phyloP scores from a whole-genome alignment of 2,888 invertebrate species.

The Aricia artaxerxes region DNA sequence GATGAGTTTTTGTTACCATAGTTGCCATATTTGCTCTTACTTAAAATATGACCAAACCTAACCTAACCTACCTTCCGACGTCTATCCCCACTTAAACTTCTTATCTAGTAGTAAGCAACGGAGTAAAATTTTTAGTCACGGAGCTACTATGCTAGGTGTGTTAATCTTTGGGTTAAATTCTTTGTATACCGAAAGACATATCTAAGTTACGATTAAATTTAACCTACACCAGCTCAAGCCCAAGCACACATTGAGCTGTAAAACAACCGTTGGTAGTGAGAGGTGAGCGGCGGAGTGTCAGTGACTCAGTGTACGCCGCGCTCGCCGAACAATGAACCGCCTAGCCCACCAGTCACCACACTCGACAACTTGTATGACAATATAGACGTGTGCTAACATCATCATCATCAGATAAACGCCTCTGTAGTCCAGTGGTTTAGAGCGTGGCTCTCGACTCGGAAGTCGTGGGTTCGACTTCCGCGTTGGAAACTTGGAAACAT shows the following conservation, averaged over 20 bases:
- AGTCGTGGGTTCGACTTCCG: too few species aligned
- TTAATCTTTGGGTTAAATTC: neutral
- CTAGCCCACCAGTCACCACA: neutral
- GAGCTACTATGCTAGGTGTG: neutral
- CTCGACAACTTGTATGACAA: slow-evolving; percentile 1
- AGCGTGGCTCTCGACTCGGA: too few species aligned
- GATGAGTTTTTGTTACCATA: too few species aligned
- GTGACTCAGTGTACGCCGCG: neutral
- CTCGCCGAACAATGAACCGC: slow-evolving; percentile 8
- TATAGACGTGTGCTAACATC: neutral
- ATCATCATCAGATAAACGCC: neutral
- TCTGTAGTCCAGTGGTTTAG: too few species aligned
- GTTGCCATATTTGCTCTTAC: too few species aligned
- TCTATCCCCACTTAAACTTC: too few species aligned
- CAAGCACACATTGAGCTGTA: neutral
- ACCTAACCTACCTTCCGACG: too few species aligned
- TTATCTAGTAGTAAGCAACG: too few species aligned
- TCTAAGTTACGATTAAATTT: neutral
- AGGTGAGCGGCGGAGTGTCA: slow-evolving; percentile 8
- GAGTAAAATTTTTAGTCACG: too few species aligned
- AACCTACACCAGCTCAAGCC: neutral
- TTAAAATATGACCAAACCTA: too few species aligned
- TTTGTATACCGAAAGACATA: neutral
- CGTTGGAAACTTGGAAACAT: too few species aligned
- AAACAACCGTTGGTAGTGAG: slow-evolving; percentile 19